Percentiles rank a stretch among this genome's conserved stretches.
Evolutionary conservation across 1,140 invertebrate genomes (phyloP).

Genomic region (Papilio polyxenes): DNA sequence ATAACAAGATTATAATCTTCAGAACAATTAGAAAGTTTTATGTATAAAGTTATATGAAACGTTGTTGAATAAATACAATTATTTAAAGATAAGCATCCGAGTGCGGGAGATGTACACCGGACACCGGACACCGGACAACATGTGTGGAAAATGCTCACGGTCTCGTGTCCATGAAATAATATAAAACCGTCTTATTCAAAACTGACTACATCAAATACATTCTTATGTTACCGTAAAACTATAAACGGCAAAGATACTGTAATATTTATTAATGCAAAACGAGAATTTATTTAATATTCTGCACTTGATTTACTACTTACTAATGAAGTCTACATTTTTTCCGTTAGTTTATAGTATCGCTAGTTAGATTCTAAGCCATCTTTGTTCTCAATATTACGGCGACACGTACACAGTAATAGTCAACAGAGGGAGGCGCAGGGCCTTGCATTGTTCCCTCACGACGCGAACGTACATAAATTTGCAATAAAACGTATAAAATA

Average conservation of each 20-base stretch:
- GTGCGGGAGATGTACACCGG: not conserved
- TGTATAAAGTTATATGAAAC: conserved; percentile 9
- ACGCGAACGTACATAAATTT: not conserved
- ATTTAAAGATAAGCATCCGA: conserved; percentile 1
- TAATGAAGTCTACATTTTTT: too few relatives aligned
- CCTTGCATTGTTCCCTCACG: conserved; percentile 18
- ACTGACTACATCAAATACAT: not conserved
- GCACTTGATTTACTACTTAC: too few relatives aligned
- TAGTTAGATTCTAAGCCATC: not conserved
- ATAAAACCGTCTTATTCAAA: not conserved
- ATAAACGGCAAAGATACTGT: not conserved
- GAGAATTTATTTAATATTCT: too few relatives aligned
- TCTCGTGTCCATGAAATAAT: not conserved
- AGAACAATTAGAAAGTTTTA: conserved; percentile 22
- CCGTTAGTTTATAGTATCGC: too few relatives aligned
- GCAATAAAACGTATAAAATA: not conserved
- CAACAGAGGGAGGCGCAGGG: not conserved
- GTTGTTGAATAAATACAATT: conserved; percentile 17
- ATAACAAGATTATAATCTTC: conserved; percentile 11
- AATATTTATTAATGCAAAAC: too few relatives aligned
- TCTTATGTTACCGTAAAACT: not conserved
- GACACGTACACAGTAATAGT: not conserved
- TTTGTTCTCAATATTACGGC: not conserved
- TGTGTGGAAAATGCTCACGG: not conserved
- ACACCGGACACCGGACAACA: not conserved